Base-by-base conservation (phyloP, 2,888 invertebrate species). In the Parapristionchus giblindavisi region DNA sequence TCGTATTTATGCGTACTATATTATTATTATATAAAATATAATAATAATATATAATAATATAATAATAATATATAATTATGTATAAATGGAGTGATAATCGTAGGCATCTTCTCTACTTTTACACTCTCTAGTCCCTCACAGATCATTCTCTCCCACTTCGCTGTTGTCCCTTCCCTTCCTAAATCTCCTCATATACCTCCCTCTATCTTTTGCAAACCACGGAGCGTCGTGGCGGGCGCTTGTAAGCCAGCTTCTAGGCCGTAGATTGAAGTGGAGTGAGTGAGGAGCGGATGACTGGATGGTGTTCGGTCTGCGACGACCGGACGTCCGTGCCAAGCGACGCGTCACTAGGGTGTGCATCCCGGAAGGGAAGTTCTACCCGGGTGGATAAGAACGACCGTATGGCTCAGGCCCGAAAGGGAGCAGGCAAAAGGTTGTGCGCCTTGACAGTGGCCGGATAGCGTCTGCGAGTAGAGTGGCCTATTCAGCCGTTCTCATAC, bases 361-460 rank as follows among this genome's bases (percentile, higher is more conserved):
- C 75, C 72, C 80, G 80, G 78, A 82, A 73, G 81, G 75, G 52
- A 63, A 66, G 61, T 40, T 76, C 77, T 77, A n/a, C 78, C 81
- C 78, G 80, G 82, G 81, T 77, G 82, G 75, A 79, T 78, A 84
- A 84, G 82, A 83, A 83, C 81, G 73, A 78, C 81, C 78, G 81
- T 75, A 82, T 73, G 84, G 84, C 82, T 83, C 81, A 83, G 84
- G 84, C 80, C 84, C 83, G 81, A 79, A 81, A 83, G 83, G 84
- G 80, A 84, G 83, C 83, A 84, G 82, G 83, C 82, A 81, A 80
- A 84, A 85, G 78, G 80, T 77, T 77, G 81, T 82, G 83, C 84
- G 82, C 80, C 80, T 82, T 80, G 81, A 78, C 83, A 83, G 82
- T 84, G 83, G 80, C 77, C 77, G 83, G 81, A 80, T 60, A 78